Evolutionary conservation across 2,113 vertebrate species (phyloP).

Genomic region (Plectropomus leopardus): DNA sequence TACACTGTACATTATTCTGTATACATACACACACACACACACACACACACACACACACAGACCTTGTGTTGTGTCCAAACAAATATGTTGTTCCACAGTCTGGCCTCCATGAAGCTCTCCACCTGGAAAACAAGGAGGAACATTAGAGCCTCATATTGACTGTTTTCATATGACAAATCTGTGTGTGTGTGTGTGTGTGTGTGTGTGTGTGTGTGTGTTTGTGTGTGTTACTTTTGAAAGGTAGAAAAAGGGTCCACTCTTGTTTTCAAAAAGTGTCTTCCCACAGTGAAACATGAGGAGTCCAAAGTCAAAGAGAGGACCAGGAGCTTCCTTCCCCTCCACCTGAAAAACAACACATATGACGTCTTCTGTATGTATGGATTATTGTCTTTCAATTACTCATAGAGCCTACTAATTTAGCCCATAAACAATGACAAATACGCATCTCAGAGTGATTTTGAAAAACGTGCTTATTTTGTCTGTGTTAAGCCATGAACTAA

Average conservation of each 20-base stretch:
- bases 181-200: conserved; percentile 14
- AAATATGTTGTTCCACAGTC: conserved; percentile 87
- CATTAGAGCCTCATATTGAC: background rate
- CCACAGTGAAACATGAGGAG: conserved; percentile 87
- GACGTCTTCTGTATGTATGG: background rate
- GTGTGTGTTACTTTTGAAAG: conserved; percentile 83
- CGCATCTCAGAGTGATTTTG: background rate
- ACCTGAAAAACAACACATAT: conserved; percentile 73
- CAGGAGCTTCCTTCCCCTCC: conserved; percentile 84
- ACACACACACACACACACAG: background rate
- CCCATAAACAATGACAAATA: background rate
- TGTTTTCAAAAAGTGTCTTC: conserved; percentile 76
- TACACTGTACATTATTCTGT: no score
- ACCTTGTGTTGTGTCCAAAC: conserved; percentile 87
- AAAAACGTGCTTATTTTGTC: background rate
- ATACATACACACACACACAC: no score
- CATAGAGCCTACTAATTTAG: background rate
- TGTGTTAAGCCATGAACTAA: no score
- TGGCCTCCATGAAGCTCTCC: conserved; percentile 85
- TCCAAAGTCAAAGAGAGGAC: conserved; percentile 88
- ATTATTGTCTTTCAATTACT: background rate
- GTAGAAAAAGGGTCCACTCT: conserved; percentile 86
- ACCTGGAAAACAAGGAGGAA: conserved; percentile 70
- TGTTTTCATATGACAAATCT: background rate
- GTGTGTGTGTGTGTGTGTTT: conserved; percentile 1